Conservation (phyloP, 2,113 vertebrate genomes). For the Solea senegalensis region DNA sequence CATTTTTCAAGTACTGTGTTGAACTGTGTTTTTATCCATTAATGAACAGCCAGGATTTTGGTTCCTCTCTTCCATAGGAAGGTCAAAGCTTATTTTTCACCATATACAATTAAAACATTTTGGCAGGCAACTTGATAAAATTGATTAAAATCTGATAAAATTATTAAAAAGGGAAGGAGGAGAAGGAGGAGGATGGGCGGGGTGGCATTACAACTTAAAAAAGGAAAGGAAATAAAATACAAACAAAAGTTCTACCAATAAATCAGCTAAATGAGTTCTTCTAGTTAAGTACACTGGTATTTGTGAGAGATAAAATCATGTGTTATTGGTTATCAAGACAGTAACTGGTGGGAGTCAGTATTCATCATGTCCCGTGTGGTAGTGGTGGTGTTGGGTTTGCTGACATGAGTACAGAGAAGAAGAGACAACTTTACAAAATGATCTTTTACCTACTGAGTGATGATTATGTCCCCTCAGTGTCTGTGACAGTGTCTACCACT, state of each 20-base stretch:
- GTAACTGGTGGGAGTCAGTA: conserved; percentile 85
- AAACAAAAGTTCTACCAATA: conserved; percentile 90
- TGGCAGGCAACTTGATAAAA: conserved; percentile 80
- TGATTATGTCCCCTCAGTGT: conserved; percentile 99
- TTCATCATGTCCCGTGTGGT: conserved; percentile 90
- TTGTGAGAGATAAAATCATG: conserved; percentile 89
- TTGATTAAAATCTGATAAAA: conserved; percentile 59
- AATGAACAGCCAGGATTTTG: conserved; percentile 86
- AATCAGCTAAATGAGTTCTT: conserved; percentile 90
- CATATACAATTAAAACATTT: conserved; percentile 82
- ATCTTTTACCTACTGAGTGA: conserved; percentile 99
- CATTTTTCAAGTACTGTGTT: conserved; percentile 86
- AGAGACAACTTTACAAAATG: conserved; percentile 99
- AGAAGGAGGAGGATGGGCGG: conserved; percentile 47
- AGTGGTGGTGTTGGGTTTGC: conserved; percentile 91
- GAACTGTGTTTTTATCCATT: conserved; percentile 85
- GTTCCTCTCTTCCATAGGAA: conserved; percentile 99
- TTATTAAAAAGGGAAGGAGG: conserved; percentile 66
- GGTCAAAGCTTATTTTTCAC: conserved; percentile 79
- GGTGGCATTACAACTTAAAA: conserved; percentile 87
- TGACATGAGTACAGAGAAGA: conserved; percentile 97
- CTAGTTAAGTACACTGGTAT: conserved; percentile 96
- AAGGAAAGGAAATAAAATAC: conserved; percentile 86
- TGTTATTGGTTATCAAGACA: conserved; percentile 88
- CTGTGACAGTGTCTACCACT: conserved; percentile 98